These are phyloP conservation scores for Oreohelix idahoensis DNA, from an alignment of 1,140 invertebrate species.

Conservation along the genomic window DNA sequence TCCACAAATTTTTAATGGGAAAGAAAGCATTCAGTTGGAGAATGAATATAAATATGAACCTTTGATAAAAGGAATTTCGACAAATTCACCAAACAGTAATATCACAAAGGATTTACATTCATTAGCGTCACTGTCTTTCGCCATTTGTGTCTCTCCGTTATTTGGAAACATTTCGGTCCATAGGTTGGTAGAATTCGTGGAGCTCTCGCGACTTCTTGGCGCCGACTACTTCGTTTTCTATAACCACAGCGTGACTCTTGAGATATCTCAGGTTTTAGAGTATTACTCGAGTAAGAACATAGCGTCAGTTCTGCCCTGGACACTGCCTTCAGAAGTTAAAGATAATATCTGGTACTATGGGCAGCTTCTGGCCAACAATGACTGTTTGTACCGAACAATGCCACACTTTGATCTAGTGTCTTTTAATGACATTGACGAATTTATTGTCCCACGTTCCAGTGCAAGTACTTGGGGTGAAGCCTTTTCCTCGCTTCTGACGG, in stretches of 20 bases:
- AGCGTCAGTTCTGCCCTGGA: constrained; percentile 61
- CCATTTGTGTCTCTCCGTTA: constrained; percentile 29
- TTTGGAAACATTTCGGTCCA: constrained; percentile 17
- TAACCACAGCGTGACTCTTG: background rate
- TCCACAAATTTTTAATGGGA: background rate
- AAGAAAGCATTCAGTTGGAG: too few relatives aligned
- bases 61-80: background rate
- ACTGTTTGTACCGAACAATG: constrained; percentile 71
- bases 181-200: constrained; percentile 22
- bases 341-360: constrained; percentile 69
- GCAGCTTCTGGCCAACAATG: constrained; percentile 68
- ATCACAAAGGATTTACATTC: background rate
- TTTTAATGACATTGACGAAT: constrained; percentile 72
- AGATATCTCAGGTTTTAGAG: background rate
- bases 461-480: constrained; percentile 46
- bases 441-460: constrained; percentile 65
- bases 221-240: background rate
- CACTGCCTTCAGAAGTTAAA: constrained; percentile 52
- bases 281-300: constrained; percentile 41
- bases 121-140: background rate
- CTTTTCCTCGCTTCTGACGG: constrained; percentile 44
- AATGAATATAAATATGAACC: background rate
- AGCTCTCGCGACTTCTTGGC: constrained; percentile 5
- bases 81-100: background rate
- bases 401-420: constrained; percentile 56